Percentiles rank a stretch among this genome's conserved stretches.
Conservation (phyloP, 2,888 invertebrate species). For the Lysandra coridon region DNA sequence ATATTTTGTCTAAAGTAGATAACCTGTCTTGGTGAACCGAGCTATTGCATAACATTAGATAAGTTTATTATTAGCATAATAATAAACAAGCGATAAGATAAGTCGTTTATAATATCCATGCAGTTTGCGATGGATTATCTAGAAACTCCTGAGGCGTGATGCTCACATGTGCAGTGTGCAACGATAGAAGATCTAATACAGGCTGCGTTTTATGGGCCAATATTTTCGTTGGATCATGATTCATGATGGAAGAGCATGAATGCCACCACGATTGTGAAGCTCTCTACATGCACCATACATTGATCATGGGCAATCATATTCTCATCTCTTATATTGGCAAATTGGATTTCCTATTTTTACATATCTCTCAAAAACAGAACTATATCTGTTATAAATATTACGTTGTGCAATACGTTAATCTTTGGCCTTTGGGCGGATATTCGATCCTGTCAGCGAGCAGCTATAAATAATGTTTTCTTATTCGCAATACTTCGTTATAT, state of each 20-base stretch:
- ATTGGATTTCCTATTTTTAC: neutral
- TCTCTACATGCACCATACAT: neutral
- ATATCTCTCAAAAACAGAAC: neutral
- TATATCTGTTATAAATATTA: neutral
- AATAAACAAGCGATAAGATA: slow-evolving; percentile 14
- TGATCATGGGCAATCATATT: too few relatives aligned
- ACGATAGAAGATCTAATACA: neutral
- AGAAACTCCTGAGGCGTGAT: neutral
- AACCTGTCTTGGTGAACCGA: neutral
- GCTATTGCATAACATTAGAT: slow-evolving; percentile 6
- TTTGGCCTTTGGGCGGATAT: slow-evolving; percentile 37
- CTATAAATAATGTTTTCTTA: slow-evolving; percentile 43
- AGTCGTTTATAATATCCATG: slow-evolving; percentile 1
- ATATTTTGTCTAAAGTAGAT: neutral
- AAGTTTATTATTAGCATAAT: neutral
- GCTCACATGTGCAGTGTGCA: neutral
- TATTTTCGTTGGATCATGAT: too few relatives aligned
- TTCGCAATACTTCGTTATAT: slow-evolving; percentile 43
- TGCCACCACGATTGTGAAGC: neutral
- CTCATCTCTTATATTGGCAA: neutral
- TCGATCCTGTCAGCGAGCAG: slow-evolving; percentile 41
- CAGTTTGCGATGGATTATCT: neutral
- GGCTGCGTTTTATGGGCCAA: neutral
- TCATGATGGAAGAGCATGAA: too few relatives aligned
- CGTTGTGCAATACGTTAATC: neutral